Conservation (phyloP, 2,888 invertebrate genomes). For the Acrocera orbiculus region DNA sequence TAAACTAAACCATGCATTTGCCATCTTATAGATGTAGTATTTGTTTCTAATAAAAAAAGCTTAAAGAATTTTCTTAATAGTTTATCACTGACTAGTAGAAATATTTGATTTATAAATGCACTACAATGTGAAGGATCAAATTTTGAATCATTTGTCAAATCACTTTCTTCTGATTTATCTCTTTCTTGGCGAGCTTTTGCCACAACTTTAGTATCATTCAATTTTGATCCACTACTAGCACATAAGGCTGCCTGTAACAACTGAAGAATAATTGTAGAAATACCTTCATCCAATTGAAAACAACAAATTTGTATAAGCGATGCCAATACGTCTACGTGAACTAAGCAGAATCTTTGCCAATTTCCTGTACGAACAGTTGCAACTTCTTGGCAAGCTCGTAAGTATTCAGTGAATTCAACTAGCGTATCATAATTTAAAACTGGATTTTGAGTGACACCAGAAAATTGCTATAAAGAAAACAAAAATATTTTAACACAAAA, state of each 20-base stretch:
- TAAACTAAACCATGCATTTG: conserved; percentile 79
- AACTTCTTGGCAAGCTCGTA: conserved; percentile 87
- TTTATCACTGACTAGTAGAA: conserved; percentile 37
- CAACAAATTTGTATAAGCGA: conserved; percentile 74
- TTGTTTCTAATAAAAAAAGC: conserved; percentile 83
- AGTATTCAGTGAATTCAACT: conserved; percentile 86
- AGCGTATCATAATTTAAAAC: conserved; percentile 71
- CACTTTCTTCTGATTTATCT: conserved; percentile 48
- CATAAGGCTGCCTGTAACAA: conserved; percentile 80
- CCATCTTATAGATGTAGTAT: conserved; percentile 84
- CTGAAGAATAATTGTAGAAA: conserved; percentile 79
- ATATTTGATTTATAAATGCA: conserved; percentile 50
- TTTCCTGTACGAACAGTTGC: conserved; percentile 80
- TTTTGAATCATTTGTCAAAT: conserved; percentile 38
- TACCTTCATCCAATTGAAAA: conserved; percentile 66
- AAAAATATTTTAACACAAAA: too few relatives aligned
- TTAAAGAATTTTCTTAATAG: conserved; percentile 52
- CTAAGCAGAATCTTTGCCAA: conserved; percentile 80
- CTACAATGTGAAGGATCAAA: conserved; percentile 51
- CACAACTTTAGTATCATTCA: background rate
- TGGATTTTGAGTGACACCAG: too few relatives aligned
- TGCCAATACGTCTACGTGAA: conserved; percentile 54
- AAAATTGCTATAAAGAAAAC: too few relatives aligned
- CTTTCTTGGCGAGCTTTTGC: conserved; percentile 38
- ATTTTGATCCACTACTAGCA: conserved; percentile 26